Percentiles rank a stretch among this genome's conserved stretches.
Conservation (phyloP, 2,888 invertebrate genomes). For the Daptonema setosum region DNA sequence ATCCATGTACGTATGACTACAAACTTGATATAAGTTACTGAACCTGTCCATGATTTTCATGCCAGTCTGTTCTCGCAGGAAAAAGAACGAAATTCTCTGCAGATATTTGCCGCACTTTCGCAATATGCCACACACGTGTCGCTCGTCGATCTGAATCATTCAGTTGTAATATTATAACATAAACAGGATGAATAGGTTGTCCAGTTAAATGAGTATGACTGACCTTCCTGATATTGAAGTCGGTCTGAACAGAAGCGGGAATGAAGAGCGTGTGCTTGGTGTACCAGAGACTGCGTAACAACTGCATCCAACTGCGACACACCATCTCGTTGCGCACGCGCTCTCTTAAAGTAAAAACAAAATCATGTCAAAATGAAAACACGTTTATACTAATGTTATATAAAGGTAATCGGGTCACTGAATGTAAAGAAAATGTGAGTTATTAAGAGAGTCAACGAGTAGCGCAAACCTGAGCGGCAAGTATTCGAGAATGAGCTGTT, state of each 20-base stretch:
- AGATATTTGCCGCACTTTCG: background rate
- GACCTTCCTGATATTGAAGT: background rate
- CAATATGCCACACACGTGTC: constrained; percentile 1
- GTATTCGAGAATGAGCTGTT: no score
- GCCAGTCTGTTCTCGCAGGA: background rate
- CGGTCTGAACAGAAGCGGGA: background rate
- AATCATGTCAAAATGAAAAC: no score
- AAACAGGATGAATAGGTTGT: no score
- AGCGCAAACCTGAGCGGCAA: no score
- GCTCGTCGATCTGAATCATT: background rate
- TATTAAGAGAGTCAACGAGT: no score
- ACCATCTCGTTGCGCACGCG: background rate
- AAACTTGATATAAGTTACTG: background rate
- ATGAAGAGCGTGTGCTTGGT: background rate
- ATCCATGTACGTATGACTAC: no score
- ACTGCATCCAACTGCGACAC: background rate
- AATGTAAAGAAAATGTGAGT: no score
- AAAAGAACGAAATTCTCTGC: background rate
- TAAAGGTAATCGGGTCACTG: no score
- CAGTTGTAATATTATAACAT: no score
- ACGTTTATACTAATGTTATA: no score
- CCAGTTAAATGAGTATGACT: no score
- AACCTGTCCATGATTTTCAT: background rate
- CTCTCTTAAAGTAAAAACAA: background rate
- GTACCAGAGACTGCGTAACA: background rate